These are phyloP conservation scores for Sterrhoptilus dennistouni DNA, from an alignment of 2,113 vertebrate species.

Conservation along the genomic window DNA sequence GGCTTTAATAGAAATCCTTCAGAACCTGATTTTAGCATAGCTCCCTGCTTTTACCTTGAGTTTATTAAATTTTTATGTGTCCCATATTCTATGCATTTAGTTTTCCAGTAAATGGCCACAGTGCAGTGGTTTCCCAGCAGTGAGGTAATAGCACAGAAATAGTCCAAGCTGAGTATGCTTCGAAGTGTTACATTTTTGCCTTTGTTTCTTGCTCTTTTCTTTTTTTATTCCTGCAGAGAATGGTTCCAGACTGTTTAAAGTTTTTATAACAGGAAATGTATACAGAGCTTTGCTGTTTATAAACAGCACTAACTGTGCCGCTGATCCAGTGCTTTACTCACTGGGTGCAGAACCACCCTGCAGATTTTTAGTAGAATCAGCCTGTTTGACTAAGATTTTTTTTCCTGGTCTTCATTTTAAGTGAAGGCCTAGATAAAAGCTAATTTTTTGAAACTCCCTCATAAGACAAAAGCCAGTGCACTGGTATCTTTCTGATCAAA, in stretches of 20 bases:
- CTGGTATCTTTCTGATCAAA: background rate
- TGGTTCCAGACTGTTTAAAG: background rate
- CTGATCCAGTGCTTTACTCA: background rate
- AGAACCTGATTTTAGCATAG: background rate
- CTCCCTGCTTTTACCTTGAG: conserved; percentile 7
- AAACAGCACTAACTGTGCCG: background rate
- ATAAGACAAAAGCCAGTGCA: background rate
- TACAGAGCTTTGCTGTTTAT: background rate
- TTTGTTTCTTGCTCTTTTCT: conserved; percentile 19
- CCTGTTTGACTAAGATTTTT: background rate
- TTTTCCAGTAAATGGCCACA: conserved; percentile 63
- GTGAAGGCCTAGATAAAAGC: background rate
- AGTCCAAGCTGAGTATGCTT: background rate
- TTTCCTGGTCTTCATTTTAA: background rate
- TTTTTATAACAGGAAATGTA: background rate
- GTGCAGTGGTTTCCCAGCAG: conserved; percentile 61
- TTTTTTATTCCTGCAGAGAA: background rate
- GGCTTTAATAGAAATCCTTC: conserved; percentile 2
- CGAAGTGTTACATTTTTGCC: conserved; percentile 27
- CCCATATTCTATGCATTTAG: conserved; percentile 48
- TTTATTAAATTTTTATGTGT: conserved; percentile 61
- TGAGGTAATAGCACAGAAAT: conserved; percentile 57
- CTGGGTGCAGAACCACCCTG: background rate
- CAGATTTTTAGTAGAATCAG: background rate
- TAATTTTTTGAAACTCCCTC: background rate